phyloP scores from a whole-genome alignment of 2,888 invertebrate genomes.

The Bursaphelenchus okinawaensis region DNA sequence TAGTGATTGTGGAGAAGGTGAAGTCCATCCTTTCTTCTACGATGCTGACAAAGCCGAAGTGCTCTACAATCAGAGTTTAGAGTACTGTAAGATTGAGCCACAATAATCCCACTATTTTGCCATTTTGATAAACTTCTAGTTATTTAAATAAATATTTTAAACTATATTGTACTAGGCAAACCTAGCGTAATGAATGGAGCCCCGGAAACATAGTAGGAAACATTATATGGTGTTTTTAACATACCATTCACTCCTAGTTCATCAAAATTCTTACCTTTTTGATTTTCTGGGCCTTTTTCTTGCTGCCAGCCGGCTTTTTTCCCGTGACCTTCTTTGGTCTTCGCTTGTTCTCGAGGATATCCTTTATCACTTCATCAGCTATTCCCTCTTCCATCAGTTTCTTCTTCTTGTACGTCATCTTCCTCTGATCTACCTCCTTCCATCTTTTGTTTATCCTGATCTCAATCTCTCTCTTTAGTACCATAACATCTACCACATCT shows the following conservation, averaged over 20 bases:
- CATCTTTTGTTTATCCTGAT: conserved; percentile 62
- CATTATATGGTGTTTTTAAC: too few relatives aligned
- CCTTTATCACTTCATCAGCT: conserved; percentile 40
- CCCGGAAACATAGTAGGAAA: too few relatives aligned
- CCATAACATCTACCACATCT: conserved; percentile 82
- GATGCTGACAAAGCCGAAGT: conserved; percentile 47
- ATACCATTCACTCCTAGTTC: too few relatives aligned
- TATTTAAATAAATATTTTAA: too few relatives aligned
- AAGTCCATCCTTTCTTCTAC: conserved; percentile 31
- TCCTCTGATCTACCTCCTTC: conserved; percentile 73
- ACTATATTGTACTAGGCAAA: too few relatives aligned
- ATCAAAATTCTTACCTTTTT: conserved; percentile 3
- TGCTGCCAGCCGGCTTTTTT: not conserved
- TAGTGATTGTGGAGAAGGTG: conserved; percentile 40
- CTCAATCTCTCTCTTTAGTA: conserved; percentile 84
- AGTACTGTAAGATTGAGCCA: conserved; percentile 33
- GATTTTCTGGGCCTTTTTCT: conserved; percentile 5
- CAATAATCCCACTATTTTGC: conserved; percentile 19
- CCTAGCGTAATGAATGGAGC: too few relatives aligned
- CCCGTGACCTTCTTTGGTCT: not conserved
- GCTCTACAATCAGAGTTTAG: conserved; percentile 44
- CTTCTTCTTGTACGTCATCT: conserved; percentile 78
- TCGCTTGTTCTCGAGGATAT: conserved; percentile 8
- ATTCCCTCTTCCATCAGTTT: conserved; percentile 70
- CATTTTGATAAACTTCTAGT: too few relatives aligned